Evolutionary conservation across 2,888 invertebrate genomes (phyloP), one percentile per base, ranked within the genome.

Genomic region (Apocheima hispidaria): DNA sequence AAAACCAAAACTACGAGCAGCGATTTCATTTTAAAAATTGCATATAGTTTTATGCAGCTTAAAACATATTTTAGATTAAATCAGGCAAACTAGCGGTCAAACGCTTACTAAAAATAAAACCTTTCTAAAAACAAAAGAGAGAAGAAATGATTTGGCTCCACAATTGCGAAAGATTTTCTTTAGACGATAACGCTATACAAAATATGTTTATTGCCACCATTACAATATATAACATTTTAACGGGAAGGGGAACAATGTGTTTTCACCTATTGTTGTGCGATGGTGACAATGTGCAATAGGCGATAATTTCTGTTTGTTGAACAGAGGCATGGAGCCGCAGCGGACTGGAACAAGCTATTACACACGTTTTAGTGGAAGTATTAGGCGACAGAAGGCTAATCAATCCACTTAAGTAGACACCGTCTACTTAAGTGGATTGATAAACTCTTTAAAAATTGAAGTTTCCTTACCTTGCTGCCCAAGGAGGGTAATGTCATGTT

Each of bases 231-330:
- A 69, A 61, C 64, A 58, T 65, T 63, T 65, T 57, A 50, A 58
- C 66, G 67, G 68, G 69, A 71, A 70, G 58, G 79, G 71, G 78
- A 74, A 83, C 81, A 82, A 81, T 81, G 73, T 35, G 59, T 68
- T 72, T 71, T 72, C 72, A 61, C 84, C 74, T 59, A 74, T 79
- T 79, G 80, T 71, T 54, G 65, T 68, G 60, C 56, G 70, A 60
- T 61, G 71, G 68, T 73, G 75, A 84, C 83, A 86, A 85, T 83
- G 70, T 71, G 60, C 74, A 74, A 71, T 79, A 74, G 68, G 73
- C 70, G 75, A 73, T 81, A 74, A 82, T 79, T 77, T 75, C 75
- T 80, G 71, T 77, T 68, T 41, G 74, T 77, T 74, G 68, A 69
- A 68, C 74, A 33, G 12, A 33, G 33, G 20, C 14, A 76, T 48